These are phyloP conservation scores for Egretta garzetta DNA, from an alignment of 2,113 vertebrate species.

Conservation along the genomic window DNA sequence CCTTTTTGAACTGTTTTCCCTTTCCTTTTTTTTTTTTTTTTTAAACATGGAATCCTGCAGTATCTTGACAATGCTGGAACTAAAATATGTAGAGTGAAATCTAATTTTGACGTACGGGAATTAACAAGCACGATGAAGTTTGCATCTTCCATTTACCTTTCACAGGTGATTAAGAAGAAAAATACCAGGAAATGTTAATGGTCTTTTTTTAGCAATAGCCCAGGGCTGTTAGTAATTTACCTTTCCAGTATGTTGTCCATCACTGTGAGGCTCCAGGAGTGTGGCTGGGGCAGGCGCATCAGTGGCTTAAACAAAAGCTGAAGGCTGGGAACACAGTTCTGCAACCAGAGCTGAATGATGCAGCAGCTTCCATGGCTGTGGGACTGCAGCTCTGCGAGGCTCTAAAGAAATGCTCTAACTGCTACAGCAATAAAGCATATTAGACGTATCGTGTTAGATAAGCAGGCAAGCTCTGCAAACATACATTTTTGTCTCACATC, in stretches of 20 bases:
- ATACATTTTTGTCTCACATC: background rate
- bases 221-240: background rate
- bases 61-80: background rate
- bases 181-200: background rate
- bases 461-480: background rate
- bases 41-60: background rate
- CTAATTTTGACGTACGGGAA: background rate
- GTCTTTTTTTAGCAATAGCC: background rate
- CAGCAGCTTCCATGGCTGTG: background rate
- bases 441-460: background rate
- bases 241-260: background rate
- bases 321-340: background rate
- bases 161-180: background rate
- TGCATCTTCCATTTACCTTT: background rate
- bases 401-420: background rate
- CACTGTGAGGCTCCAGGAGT: background rate
- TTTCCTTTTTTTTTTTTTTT: background rate
- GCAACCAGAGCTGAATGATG: fast-evolving
- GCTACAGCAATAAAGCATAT: background rate
- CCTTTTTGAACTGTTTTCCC: background rate
- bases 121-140: background rate
- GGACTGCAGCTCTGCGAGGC: background rate
- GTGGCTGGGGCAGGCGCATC: background rate
- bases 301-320: background rate
- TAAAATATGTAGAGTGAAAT: background rate